Evolutionary conservation across 2,888 invertebrate genomes (phyloP).

Genomic region (Ctenicera cuprea): DNA sequence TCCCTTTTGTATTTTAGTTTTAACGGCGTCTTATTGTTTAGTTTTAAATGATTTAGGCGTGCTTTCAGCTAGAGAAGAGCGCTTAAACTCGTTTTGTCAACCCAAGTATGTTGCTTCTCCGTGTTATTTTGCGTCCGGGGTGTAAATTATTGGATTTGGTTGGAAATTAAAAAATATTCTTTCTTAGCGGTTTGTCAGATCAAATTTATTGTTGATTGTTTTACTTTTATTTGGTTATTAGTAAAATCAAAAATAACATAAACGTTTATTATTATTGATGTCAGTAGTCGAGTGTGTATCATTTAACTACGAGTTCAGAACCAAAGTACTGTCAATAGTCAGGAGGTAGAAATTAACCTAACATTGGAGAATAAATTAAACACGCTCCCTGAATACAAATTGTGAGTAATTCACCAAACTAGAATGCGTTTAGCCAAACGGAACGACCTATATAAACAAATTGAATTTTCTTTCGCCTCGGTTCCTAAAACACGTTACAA

Average conservation of each 20-base stretch:
- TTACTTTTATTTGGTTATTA: too few species aligned
- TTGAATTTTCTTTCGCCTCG: conserved; percentile 54
- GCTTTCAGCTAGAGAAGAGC: neutral
- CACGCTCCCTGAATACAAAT: conserved; percentile 52
- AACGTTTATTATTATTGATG: neutral
- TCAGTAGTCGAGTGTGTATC: conserved; percentile 4
- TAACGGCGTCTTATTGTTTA: conserved; percentile 17
- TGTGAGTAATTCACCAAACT: conserved; percentile 53
- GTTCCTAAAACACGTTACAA: conserved; percentile 54
- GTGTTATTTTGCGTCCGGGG: too few species aligned
- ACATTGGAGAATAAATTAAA: conserved; percentile 53
- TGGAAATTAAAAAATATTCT: too few species aligned
- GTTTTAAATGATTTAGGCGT: conserved; percentile 21
- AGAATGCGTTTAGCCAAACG: conserved; percentile 54
- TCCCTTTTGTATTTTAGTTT: conserved; percentile 12
- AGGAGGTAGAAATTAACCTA: conserved; percentile 53
- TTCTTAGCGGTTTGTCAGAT: too few species aligned
- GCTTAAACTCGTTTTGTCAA: neutral
- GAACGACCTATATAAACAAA: conserved; percentile 55
- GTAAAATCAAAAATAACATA: neutral
- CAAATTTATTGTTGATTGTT: too few species aligned
- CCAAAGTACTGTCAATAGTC: conserved; percentile 50
- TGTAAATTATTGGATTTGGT: too few species aligned
- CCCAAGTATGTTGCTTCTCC: too few species aligned
- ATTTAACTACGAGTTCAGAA: conserved; percentile 42